These are phyloP conservation scores for Sesamia nonagrioides DNA, from an alignment of 1,140 invertebrate species.

Conservation along the genomic window DNA sequence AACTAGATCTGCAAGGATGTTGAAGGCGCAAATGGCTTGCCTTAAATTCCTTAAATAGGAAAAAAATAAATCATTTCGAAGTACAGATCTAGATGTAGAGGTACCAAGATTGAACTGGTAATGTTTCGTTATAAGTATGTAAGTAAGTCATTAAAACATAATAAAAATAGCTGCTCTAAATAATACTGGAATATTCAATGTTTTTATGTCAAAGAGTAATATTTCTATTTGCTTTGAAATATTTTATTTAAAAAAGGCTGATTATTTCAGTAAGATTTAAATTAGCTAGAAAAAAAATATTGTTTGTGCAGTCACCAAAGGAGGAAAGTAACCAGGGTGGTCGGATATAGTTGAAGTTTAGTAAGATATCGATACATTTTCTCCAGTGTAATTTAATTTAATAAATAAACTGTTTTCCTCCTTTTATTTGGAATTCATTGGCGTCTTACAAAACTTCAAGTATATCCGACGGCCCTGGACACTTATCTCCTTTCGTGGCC, in stretches of 20 bases:
- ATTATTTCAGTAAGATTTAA: neutral
- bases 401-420: too few relatives aligned
- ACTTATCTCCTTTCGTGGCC: too few relatives aligned
- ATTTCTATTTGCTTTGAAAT: neutral
- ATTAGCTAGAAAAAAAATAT: slow-evolving; percentile 25
- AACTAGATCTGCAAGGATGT: neutral
- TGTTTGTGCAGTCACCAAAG: neutral
- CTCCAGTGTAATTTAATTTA: too few relatives aligned
- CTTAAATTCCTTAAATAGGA: neutral
- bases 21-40: neutral
- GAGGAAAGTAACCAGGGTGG: too few relatives aligned
- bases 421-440: too few relatives aligned
- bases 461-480: too few relatives aligned
- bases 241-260: neutral
- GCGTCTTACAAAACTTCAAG: too few relatives aligned
- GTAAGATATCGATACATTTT: too few relatives aligned
- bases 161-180: neutral
- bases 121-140: neutral
- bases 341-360: too few relatives aligned
- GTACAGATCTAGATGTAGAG: neutral
- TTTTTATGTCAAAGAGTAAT: neutral
- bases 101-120: neutral
- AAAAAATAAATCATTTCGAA: neutral
- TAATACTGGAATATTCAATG: neutral
- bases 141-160: slow-evolving; percentile 6